phyloP scores from a whole-genome alignment of 2,797 vertebrate genomes.

The Nannoperca australis region DNA sequence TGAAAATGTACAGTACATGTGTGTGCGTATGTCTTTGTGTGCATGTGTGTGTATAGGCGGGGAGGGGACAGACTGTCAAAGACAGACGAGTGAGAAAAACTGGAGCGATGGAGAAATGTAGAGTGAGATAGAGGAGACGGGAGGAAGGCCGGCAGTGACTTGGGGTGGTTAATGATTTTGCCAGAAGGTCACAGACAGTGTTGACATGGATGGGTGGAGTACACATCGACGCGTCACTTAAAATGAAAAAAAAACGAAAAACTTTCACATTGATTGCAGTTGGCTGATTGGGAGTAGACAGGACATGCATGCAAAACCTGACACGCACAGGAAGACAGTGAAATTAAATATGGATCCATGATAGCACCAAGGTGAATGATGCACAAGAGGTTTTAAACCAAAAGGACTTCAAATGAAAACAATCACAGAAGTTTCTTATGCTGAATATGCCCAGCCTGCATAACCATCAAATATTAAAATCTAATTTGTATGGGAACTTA shows the following conservation, averaged over 20 bases:
- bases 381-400: conserved; percentile 1
- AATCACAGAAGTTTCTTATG: not conserved
- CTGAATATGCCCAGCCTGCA: not conserved
- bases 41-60: conserved; percentile 21
- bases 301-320: conserved; percentile 37
- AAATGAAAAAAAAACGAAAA: conserved; percentile 58
- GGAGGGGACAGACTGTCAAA: conserved; percentile 16
- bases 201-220: conserved; percentile 70
- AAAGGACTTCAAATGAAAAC: not conserved
- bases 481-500: not conserved
- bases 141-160: conserved; percentile 52
- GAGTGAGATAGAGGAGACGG: conserved; percentile 42
- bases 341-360: conserved; percentile 38
- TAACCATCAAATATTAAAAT: conserved; percentile 14
- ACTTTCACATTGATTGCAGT: conserved; percentile 63
- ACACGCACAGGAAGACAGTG: conserved; percentile 45
- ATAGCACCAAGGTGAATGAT: conserved; percentile 12
- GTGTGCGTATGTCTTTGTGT: conserved; percentile 19
- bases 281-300: conserved; percentile 43
- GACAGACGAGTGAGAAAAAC: conserved; percentile 44
- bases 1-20: conserved; percentile 33
- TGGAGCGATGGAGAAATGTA: conserved; percentile 30
- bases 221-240: conserved; percentile 64
- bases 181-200: conserved; percentile 78
- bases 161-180: conserved; percentile 75